Conservation (phyloP, 2,113 vertebrate species). For the Triplophysa siluroides region DNA sequence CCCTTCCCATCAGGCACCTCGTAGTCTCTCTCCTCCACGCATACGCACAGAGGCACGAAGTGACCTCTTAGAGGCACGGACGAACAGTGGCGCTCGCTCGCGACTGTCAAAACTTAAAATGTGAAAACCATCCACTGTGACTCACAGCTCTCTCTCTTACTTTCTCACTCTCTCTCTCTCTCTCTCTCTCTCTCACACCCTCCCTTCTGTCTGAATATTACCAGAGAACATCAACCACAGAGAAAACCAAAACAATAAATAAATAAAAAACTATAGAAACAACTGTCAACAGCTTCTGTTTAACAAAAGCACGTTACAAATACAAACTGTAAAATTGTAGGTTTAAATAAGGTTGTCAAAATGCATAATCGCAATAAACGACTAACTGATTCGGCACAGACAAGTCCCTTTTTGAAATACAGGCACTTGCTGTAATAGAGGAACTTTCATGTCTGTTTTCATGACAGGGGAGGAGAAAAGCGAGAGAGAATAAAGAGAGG, state of each 20-base stretch:
- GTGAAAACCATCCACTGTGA: slow-evolving; percentile 47
- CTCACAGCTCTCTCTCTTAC: slow-evolving; percentile 25
- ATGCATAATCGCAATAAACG: slow-evolving; percentile 35
- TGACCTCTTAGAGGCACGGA: neutral
- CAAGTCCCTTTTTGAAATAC: slow-evolving; percentile 73
- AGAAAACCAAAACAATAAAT: slow-evolving; percentile 47
- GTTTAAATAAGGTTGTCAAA: slow-evolving; percentile 26
- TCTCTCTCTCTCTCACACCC: neutral
- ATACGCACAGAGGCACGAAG: slow-evolving; percentile 10
- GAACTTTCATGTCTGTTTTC: slow-evolving; percentile 72
- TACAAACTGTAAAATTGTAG: neutral
- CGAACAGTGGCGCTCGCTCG: slow-evolving; percentile 21
- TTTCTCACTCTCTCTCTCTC: slow-evolving; percentile 22
- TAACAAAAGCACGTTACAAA: neutral
- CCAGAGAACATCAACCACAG: slow-evolving; percentile 19
- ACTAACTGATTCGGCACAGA: slow-evolving; percentile 59
- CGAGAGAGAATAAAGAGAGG: slow-evolving; percentile 47
- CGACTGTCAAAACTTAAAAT: slow-evolving; percentile 52
- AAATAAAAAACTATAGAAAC: slow-evolving; percentile 16
- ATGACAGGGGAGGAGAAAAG: slow-evolving; percentile 50
- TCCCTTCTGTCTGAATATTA: slow-evolving; percentile 39
- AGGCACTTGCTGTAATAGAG: slow-evolving; percentile 80
- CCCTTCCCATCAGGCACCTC: slow-evolving; percentile 65
- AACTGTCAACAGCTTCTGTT: slow-evolving; percentile 27
- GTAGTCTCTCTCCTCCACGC: slow-evolving; percentile 20